Evolutionary conservation across 2,888 invertebrate species (phyloP), one percentile per base, ranked within the genome.

Genomic region (Chelonus formosanus): DNA sequence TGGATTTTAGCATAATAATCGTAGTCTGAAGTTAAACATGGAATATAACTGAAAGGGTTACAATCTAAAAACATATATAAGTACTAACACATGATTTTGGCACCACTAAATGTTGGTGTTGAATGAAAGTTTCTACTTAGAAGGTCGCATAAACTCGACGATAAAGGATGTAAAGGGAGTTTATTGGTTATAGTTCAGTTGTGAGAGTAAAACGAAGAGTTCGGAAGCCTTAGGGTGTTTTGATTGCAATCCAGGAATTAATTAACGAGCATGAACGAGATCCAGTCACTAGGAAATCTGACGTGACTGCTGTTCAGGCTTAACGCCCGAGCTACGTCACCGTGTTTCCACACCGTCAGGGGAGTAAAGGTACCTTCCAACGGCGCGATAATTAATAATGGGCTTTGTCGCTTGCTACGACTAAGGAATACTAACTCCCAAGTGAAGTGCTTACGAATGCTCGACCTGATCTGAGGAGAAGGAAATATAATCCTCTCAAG

Each of bases 191-290:
- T 57, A 45, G 43, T 20, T 7, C 8, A n/a, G 10, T 7, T 34
- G 34, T 31, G 47, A 5, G 8, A 47, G 58, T 10, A n/a, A n/a
- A 35, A 58, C 34, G 40, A 20, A 7, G 43, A 32, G 10, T 58
- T 34, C 47, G 47, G 60, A 53, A 56, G 62, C 67, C 67, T 67
- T 58, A 57, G 70, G 69, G 70, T 67, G 72, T 73, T 76, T 75
- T 74, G 73, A 76, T 75, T 76, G 74, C 75, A 74, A 75, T 76
- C 70, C 71, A 60, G 71, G 74, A 78, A 78, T 76, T 76, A 78
- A 78, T 79, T 78, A 79, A 77, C 78, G 74, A 73, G 70, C 72
- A 71, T 69, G 73, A 70, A 69, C 67, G 54, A 67, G 71, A 73
- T 74, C 74, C 67, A 66, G 74, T 73, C 73, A 66, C 66, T 61